phyloP scores from a whole-genome alignment of 2,797 vertebrate genomes.

The Sebastes oblongus region DNA sequence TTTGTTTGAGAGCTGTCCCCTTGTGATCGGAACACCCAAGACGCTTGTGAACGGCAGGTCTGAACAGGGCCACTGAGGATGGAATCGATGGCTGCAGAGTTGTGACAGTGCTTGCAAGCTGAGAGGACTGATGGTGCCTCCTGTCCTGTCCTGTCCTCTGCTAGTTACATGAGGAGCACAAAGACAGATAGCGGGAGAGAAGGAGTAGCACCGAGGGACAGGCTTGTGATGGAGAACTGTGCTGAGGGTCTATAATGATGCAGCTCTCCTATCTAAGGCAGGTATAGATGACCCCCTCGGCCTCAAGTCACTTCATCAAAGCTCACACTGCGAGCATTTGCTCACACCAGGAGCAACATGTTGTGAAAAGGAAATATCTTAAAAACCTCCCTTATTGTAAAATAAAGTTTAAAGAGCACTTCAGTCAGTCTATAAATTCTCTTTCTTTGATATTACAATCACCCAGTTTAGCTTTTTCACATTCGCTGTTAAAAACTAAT shows the following conservation, averaged over 20 bases:
- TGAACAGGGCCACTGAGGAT: not conserved
- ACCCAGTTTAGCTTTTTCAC: not conserved
- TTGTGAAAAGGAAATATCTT: not conserved
- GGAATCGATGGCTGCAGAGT: conserved; percentile 19
- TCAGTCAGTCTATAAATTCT: not conserved
- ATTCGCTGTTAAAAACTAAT: not conserved
- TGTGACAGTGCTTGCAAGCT: conserved; percentile 18
- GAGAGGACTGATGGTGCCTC: not conserved
- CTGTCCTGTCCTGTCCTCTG: not conserved
- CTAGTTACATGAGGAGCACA: not conserved
- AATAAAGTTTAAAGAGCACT: not conserved
- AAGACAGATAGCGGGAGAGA: conserved; percentile 12
- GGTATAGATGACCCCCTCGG: conserved; percentile 26
- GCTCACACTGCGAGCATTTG: not conserved
- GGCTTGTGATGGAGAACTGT: conserved; percentile 19
- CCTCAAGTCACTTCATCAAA: conserved; percentile 26
- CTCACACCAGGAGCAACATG: not conserved
- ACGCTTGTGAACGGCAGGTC: not conserved
- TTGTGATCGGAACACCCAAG: not conserved
- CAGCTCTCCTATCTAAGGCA: conserved; percentile 13
- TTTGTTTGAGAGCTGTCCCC: not conserved
- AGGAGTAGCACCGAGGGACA: not conserved
- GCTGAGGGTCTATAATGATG: conserved; percentile 38
- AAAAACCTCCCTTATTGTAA: not conserved
- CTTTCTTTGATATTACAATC: not conserved